phyloP scores from a whole-genome alignment of 2,888 invertebrate genomes.

The Arctia plantaginis region DNA sequence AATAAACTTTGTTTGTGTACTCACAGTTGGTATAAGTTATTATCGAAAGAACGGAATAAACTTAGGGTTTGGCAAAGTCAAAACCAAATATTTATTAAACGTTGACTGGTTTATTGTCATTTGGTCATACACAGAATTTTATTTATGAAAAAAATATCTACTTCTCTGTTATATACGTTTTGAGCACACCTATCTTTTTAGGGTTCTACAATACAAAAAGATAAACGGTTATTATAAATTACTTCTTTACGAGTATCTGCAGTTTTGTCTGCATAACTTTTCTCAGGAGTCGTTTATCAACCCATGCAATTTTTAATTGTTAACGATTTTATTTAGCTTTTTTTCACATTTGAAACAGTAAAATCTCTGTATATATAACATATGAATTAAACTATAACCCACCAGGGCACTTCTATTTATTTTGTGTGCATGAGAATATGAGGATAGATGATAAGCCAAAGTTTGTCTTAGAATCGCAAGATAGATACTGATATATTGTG shows the following conservation, averaged over 20 bases:
- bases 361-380: too few species aligned
- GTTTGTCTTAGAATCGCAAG: too few species aligned
- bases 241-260: neutral
- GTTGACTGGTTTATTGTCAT: constrained; percentile 33
- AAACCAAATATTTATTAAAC: constrained; percentile 7
- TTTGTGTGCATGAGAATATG: too few species aligned
- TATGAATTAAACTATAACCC: too few species aligned
- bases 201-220: neutral
- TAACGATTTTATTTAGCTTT: neutral
- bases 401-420: too few species aligned
- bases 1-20: constrained; percentile 18
- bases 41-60: constrained; percentile 24
- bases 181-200: neutral
- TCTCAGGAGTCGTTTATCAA: neutral
- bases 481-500: neutral
- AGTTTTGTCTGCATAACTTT: neutral
- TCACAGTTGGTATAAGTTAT: constrained; percentile 20
- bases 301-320: neutral
- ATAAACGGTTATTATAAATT: neutral
- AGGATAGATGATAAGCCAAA: too few species aligned
- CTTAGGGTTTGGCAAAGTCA: constrained; percentile 7
- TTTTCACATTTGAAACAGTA: neutral
- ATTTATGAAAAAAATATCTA: constrained; percentile 19
- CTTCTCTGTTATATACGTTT: neutral
- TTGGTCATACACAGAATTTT: constrained; percentile 28